Evolutionary conservation across 2,113 vertebrate genomes (phyloP).

Genomic region (Xiphorhynchus elegans): DNA sequence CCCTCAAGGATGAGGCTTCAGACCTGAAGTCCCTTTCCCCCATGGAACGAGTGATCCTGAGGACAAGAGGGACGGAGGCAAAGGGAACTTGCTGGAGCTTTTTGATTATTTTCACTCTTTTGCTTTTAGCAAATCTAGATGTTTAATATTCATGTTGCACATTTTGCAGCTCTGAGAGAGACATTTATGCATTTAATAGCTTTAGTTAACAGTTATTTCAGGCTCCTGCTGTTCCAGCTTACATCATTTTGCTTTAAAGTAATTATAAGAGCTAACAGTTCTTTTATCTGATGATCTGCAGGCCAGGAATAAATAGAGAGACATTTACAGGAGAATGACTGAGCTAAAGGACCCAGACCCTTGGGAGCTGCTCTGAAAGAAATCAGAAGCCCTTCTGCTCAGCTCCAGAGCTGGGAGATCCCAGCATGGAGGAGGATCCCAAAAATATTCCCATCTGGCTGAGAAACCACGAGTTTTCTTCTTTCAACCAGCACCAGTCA

Average conservation of each 20-base stretch:
- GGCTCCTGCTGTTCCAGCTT: conserved; percentile 61
- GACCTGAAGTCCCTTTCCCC: neutral
- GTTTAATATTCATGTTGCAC: conserved; percentile 66
- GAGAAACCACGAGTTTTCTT: neutral
- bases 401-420: neutral
- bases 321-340: neutral
- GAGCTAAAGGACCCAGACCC: neutral
- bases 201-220: conserved; percentile 66
- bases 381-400: neutral
- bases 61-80: neutral
- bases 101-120: neutral
- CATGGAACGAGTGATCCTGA: accelerated
- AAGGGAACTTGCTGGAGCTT: neutral
- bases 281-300: conserved; percentile 54
- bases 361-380: neutral
- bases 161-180: conserved; percentile 54
- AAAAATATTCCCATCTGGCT: neutral
- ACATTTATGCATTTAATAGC: conserved; percentile 70
- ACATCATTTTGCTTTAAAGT: conserved; percentile 65
- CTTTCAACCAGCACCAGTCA: neutral
- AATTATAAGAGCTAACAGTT: conserved; percentile 61
- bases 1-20: neutral
- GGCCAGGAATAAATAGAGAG: conserved; percentile 25
- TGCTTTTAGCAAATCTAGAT: conserved; percentile 3
- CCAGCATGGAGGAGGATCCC: neutral